Evolutionary conservation across 2,113 vertebrate species (phyloP).

Genomic region (Centropus unirufus): DNA sequence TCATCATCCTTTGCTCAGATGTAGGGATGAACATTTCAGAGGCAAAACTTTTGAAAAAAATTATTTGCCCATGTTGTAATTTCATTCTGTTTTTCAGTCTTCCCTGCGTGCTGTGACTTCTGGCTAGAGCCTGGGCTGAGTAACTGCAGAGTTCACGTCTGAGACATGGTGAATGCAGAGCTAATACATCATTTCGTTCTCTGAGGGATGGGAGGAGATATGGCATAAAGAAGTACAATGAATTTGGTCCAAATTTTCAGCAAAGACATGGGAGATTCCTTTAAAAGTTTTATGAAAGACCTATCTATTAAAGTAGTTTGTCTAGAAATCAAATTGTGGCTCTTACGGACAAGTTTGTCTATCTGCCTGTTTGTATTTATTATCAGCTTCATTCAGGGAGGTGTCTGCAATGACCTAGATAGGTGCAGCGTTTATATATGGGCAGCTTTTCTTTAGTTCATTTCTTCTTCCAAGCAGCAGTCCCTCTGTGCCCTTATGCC

Average conservation of each 20-base stretch:
- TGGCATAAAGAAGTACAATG: not conserved
- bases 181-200: not conserved
- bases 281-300: not conserved
- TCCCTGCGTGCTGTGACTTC: not conserved
- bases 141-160: not conserved
- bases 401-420: not conserved
- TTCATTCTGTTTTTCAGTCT: not conserved
- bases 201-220: accelerated
- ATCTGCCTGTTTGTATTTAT: not conserved
- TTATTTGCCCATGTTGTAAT: not conserved
- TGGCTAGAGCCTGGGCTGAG: not conserved
- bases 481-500: not conserved
- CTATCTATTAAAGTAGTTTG: not conserved
- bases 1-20: not conserved
- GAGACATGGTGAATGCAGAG: accelerated
- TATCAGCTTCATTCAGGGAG: not conserved
- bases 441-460: not conserved
- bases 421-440: not conserved
- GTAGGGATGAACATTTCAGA: not conserved
- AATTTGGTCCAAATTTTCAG: not conserved
- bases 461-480: not conserved
- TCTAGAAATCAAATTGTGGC: not conserved
- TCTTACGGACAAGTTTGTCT: not conserved
- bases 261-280: not conserved
- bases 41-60: not conserved